phyloP scores from a whole-genome alignment of 1,140 invertebrate genomes.

The Drosophila parvula region DNA sequence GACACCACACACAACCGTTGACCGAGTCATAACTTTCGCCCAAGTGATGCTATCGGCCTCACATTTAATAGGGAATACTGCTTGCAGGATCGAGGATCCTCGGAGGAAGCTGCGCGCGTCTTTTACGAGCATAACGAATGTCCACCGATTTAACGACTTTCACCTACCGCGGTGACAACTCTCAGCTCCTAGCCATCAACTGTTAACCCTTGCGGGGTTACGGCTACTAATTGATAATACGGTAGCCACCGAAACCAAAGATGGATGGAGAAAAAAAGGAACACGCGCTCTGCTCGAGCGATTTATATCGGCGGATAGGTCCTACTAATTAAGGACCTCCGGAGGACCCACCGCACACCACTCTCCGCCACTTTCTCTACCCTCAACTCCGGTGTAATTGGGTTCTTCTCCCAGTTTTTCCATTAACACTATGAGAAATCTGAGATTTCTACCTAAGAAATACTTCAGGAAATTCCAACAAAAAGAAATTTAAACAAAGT shows the following conservation, averaged over 20 bases:
- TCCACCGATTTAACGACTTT: conserved; percentile 56
- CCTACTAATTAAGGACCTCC: conserved; percentile 47
- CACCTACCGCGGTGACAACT: conserved; percentile 63
- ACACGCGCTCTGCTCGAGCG: conserved; percentile 35
- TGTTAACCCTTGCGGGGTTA: conserved; percentile 60
- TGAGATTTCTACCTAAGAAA: not conserved
- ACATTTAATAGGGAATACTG: conserved; percentile 5
- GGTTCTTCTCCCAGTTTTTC: conserved; percentile 4
- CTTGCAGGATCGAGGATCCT: not conserved
- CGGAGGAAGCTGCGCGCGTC: conserved; percentile 17
- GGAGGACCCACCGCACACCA: conserved; percentile 47
- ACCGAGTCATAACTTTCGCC: conserved; percentile 33
- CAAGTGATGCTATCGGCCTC: conserved; percentile 24
- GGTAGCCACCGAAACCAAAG: conserved; percentile 4
- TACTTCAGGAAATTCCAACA: not conserved
- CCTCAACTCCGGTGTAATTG: conserved; percentile 21
- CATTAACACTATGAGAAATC: not conserved
- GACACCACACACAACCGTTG: conserved; percentile 19
- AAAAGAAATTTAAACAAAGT: too few relatives aligned
- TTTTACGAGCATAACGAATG: conserved; percentile 77
- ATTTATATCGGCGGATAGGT: conserved; percentile 16
- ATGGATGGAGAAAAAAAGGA: conserved; percentile 27
- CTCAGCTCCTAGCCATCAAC: not conserved
- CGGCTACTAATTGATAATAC: conserved; percentile 45
- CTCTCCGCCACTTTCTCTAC: not conserved